Evolutionary conservation across 2,888 invertebrate genomes (phyloP).

Genomic region (Erpobdella octoculata): DNA sequence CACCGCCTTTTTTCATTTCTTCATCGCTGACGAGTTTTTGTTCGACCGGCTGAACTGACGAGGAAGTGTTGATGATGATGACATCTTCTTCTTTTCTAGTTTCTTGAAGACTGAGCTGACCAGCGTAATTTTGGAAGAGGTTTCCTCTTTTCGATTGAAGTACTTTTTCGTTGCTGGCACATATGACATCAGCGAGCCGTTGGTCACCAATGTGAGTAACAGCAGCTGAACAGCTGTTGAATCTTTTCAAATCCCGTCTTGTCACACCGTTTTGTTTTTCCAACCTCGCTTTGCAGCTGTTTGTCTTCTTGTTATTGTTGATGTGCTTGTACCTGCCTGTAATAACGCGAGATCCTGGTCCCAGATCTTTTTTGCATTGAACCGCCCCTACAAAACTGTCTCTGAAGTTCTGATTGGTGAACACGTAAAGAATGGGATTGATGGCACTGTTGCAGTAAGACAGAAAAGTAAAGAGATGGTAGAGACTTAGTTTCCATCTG

Average conservation of each 20-base stretch:
- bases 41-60: too few relatives aligned
- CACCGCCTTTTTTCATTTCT: too few relatives aligned
- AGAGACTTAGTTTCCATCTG: slow-evolving; percentile 24
- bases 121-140: too few relatives aligned
- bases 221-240: not conserved
- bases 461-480: slow-evolving; percentile 36
- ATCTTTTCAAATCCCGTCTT: not conserved
- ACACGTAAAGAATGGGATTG: slow-evolving; percentile 39
- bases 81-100: too few relatives aligned
- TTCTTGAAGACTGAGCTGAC: too few relatives aligned
- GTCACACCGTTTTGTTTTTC: not conserved
- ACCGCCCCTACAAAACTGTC: slow-evolving; percentile 38
- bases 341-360: not conserved
- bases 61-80: too few relatives aligned
- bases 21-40: too few relatives aligned
- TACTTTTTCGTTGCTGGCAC: too few relatives aligned
- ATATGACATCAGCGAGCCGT: too few relatives aligned
- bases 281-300: not conserved
- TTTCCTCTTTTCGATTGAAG: too few relatives aligned
- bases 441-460: slow-evolving; percentile 36
- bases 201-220: too few relatives aligned
- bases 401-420: slow-evolving; percentile 38
- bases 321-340: not conserved
- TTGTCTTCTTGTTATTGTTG: not conserved
- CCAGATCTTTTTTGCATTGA: slow-evolving; percentile 27